Percentiles rank a stretch among this genome's conserved stretches.
Conservation (phyloP, 2,797 vertebrate species). For the Monodelphis domestica region DNA sequence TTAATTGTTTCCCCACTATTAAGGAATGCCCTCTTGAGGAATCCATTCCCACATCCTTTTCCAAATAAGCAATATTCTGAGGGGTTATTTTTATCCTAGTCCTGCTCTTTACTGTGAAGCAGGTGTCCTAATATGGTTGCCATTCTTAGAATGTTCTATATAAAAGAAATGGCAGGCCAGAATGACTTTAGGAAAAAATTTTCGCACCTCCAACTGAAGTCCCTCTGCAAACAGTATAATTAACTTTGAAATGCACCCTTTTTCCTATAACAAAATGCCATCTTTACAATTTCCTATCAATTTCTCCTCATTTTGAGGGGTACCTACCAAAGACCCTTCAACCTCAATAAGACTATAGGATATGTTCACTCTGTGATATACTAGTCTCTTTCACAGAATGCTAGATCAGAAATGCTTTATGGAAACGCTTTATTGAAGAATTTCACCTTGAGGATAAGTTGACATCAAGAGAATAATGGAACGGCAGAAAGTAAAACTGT, state of each 20-base stretch:
- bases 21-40: not conserved
- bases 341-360: slow-evolving; percentile 57
- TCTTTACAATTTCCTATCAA: not conserved
- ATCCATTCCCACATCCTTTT: not conserved
- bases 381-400: slow-evolving; percentile 61
- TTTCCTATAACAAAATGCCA: not conserved
- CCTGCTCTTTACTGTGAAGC: not conserved
- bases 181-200: slow-evolving; percentile 13
- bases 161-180: not conserved
- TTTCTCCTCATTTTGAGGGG: slow-evolving; percentile 41
- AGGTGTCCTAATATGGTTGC: not conserved
- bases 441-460: slow-evolving; percentile 77
- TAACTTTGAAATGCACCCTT: slow-evolving; percentile 19
- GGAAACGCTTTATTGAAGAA: slow-evolving; percentile 71
- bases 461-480: slow-evolving; percentile 68
- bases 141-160: slow-evolving; percentile 37
- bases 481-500: slow-evolving; percentile 74
- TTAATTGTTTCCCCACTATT: not conserved
- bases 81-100: not conserved
- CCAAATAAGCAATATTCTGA: not conserved
- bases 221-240: slow-evolving; percentile 7
- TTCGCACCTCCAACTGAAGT: not conserved
- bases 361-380: slow-evolving; percentile 21
- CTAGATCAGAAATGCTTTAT: slow-evolving; percentile 42
- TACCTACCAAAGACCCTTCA: slow-evolving; percentile 8